Percentiles rank a stretch among this genome's conserved stretches.
phyloP scores from a whole-genome alignment of 2,888 invertebrate species.

The Polydrusus tereticollis region DNA sequence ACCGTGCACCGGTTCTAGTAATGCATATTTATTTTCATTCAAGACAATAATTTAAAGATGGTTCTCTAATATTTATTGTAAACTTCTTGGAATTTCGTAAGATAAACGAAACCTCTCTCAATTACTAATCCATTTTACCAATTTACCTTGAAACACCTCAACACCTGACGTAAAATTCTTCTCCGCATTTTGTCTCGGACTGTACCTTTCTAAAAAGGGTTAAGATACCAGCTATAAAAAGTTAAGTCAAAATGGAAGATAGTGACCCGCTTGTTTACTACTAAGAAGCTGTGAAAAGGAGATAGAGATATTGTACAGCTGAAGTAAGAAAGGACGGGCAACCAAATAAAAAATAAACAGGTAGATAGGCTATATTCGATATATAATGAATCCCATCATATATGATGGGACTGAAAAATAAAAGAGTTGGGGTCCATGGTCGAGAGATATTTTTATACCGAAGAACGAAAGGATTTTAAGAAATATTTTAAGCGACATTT shows the following conservation, averaged over 20 bases:
- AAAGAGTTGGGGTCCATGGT: slow-evolving; percentile 26
- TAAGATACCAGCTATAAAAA: slow-evolving; percentile 61
- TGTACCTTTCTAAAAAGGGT: slow-evolving; percentile 61
- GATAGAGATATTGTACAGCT: slow-evolving; percentile 39
- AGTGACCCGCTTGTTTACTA: slow-evolving; percentile 59
- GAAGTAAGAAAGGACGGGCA: slow-evolving; percentile 46
- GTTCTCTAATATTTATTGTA: too few relatives aligned
- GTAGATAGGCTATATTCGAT: slow-evolving; percentile 60
- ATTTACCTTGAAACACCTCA: slow-evolving; percentile 10
- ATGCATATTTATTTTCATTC: too few relatives aligned
- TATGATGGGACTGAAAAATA: slow-evolving; percentile 42
- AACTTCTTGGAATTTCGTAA: too few relatives aligned
- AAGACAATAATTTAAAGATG: too few relatives aligned
- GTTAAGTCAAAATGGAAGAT: slow-evolving; percentile 59
- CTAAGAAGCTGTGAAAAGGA: slow-evolving; percentile 53
- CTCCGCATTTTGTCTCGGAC: slow-evolving; percentile 48
- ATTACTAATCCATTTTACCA: not conserved
- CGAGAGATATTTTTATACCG: slow-evolving; percentile 27
- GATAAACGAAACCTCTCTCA: not conserved
- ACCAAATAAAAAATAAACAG: slow-evolving; percentile 60
- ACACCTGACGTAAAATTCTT: slow-evolving; percentile 10
- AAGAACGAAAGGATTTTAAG: slow-evolving; percentile 10
- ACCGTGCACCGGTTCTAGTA: too few relatives aligned
- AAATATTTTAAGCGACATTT: slow-evolving; percentile 13
- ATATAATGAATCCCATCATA: slow-evolving; percentile 59